Evolutionary conservation across 1,140 invertebrate genomes (phyloP).

Genomic region (Spodoptera litura): DNA sequence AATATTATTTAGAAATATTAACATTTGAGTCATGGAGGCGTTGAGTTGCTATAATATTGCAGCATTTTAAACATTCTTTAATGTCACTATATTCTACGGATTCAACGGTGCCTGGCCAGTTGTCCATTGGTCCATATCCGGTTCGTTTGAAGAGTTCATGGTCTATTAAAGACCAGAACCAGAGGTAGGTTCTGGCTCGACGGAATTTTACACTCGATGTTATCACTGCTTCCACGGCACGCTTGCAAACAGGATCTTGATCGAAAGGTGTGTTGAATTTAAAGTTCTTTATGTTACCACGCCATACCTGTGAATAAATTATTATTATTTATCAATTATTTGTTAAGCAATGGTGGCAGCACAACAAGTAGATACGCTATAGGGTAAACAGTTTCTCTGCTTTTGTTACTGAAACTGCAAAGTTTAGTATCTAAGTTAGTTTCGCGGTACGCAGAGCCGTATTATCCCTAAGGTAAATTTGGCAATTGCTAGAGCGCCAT

Average conservation of each 20-base stretch:
- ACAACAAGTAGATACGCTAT: too few relatives aligned
- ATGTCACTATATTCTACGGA: neutral
- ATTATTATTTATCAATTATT: too few relatives aligned
- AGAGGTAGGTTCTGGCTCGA: conserved; percentile 66
- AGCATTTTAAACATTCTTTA: conserved; percentile 51
- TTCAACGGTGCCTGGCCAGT: conserved; percentile 52
- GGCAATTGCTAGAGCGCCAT: too few relatives aligned
- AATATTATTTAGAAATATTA: too few relatives aligned
- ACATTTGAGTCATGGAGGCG: too few relatives aligned
- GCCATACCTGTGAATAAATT: conserved; percentile 64
- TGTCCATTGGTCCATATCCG: conserved; percentile 60
- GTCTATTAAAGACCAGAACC: conserved; percentile 67
- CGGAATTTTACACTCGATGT: conserved; percentile 55
- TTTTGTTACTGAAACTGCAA: too few relatives aligned
- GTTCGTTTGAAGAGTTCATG: conserved; percentile 61
- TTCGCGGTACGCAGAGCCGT: too few relatives aligned
- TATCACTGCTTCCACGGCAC: conserved; percentile 64
- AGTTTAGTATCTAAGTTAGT: too few relatives aligned
- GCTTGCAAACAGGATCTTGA: conserved; percentile 62
- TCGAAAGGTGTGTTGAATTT: conserved; percentile 64
- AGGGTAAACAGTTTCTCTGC: too few relatives aligned
- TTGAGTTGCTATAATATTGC: neutral
- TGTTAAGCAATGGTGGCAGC: too few relatives aligned
- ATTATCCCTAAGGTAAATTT: too few relatives aligned
- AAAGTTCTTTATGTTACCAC: conserved; percentile 73